phyloP scores from a whole-genome alignment of 1,140 invertebrate species.

The Procambarus clarkii region DNA sequence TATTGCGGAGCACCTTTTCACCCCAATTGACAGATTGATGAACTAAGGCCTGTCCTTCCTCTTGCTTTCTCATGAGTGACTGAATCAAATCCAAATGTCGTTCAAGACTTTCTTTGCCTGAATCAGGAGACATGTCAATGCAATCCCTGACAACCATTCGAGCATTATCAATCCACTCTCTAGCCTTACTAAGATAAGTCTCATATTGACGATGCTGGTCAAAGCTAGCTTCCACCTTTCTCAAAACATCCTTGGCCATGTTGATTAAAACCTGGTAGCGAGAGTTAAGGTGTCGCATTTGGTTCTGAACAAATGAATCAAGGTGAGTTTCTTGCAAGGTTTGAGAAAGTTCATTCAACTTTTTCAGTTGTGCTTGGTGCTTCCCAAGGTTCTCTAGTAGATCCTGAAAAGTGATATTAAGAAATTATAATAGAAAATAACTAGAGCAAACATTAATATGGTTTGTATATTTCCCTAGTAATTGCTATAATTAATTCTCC shows the following conservation, averaged over 20 bases:
- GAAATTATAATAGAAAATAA: too few species aligned
- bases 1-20: slow-evolving; percentile 92
- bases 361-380: slow-evolving; percentile 90
- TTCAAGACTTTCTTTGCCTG: slow-evolving; percentile 89
- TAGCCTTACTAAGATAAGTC: slow-evolving; percentile 86
- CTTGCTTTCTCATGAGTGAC: slow-evolving; percentile 87
- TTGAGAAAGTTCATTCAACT: slow-evolving; percentile 87
- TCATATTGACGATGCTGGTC: slow-evolving; percentile 92
- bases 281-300: slow-evolving; percentile 78
- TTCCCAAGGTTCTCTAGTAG: slow-evolving; percentile 85
- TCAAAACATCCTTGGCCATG: slow-evolving; percentile 92
- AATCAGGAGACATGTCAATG: slow-evolving; percentile 83
- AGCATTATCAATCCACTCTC: slow-evolving; percentile 91
- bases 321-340: slow-evolving; percentile 87
- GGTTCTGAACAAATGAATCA: slow-evolving; percentile 93
- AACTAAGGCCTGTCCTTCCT: slow-evolving; percentile 92
- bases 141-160: slow-evolving; percentile 89
- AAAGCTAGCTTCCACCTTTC: slow-evolving; percentile 92
- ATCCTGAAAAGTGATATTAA: slow-evolving; percentile 76
- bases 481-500: too few species aligned
- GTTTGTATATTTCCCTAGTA: too few species aligned
- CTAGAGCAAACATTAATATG: too few species aligned
- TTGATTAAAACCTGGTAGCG: slow-evolving; percentile 84
- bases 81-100: slow-evolving; percentile 85
- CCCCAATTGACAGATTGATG: slow-evolving; percentile 93